Conservation (phyloP, 2,797 vertebrate genomes). For the Prunella strophiata region DNA sequence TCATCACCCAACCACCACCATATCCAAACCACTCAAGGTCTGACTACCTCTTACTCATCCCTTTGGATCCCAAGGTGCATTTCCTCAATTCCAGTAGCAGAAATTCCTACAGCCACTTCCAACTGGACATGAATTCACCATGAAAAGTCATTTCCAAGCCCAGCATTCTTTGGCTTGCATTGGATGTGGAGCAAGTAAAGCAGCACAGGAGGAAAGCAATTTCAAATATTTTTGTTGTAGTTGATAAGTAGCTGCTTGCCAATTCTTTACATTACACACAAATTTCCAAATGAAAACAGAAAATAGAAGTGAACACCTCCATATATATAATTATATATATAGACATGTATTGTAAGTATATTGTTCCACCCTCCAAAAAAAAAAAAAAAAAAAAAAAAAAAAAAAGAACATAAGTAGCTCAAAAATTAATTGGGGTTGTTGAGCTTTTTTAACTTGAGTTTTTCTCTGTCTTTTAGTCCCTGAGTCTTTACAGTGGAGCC, state of each 20-base stretch:
- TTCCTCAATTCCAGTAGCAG: not conserved
- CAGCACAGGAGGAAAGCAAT: not conserved
- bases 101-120: not conserved
- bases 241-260: not conserved
- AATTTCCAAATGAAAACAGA: not conserved
- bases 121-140: not conserved
- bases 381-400: not conserved
- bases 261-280: not conserved
- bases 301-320: not conserved
- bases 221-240: not conserved
- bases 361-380: not conserved
- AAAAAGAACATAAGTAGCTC: not conserved
- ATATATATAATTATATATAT: not conserved
- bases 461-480: conserved; percentile 12
- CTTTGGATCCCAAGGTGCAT: not conserved
- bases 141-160: not conserved
- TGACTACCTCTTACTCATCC: not conserved
- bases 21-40: not conserved
- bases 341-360: fast-evolving
- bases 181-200: not conserved
- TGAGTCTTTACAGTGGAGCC: not conserved
- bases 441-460: not conserved
- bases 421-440: not conserved
- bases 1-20: not conserved
- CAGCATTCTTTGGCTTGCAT: not conserved